Conservation (phyloP, 2,113 vertebrate genomes). For the Sapayoa aenigma region DNA sequence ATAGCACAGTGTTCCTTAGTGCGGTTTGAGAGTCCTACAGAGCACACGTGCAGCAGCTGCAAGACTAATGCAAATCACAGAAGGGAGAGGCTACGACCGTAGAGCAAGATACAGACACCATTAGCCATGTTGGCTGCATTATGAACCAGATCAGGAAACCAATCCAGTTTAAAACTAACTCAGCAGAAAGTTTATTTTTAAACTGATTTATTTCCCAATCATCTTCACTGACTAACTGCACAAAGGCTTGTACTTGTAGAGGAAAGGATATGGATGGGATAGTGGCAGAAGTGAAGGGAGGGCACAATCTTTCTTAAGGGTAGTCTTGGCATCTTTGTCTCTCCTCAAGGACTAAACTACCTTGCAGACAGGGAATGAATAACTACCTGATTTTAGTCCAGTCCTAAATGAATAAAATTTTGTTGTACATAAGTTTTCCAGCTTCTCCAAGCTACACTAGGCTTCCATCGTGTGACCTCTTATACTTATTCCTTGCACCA, state of each 20-base stretch:
- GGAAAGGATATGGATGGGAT: not conserved
- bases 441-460: not conserved
- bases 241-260: not conserved
- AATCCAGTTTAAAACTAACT: slow-evolving; percentile 28
- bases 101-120: not conserved
- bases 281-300: not conserved
- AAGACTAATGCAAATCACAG: slow-evolving; percentile 62
- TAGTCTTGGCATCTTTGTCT: not conserved
- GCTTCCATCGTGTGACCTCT: not conserved
- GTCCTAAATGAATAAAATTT: not conserved
- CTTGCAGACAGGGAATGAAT: not conserved
- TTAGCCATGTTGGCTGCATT: slow-evolving; percentile 26
- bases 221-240: not conserved
- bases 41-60: slow-evolving; percentile 47
- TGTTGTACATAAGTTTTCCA: not conserved
- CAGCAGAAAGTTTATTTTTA: slow-evolving; percentile 26
- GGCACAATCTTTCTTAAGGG: not conserved
- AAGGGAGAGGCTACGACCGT: not conserved
- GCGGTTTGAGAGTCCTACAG: not conserved
- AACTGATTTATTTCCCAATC: slow-evolving; percentile 4
- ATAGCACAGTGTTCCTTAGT: slow-evolving; percentile 57
- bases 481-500: not conserved
- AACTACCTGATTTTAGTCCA: not conserved
- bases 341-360: not conserved
- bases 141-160: slow-evolving; percentile 35